A percentile compares a stretch with the other conserved stretches of the same genome.
These are phyloP conservation scores for Drosophila peninsularis DNA, from an alignment of 2,888 invertebrate species.

Conservation along the genomic window DNA sequence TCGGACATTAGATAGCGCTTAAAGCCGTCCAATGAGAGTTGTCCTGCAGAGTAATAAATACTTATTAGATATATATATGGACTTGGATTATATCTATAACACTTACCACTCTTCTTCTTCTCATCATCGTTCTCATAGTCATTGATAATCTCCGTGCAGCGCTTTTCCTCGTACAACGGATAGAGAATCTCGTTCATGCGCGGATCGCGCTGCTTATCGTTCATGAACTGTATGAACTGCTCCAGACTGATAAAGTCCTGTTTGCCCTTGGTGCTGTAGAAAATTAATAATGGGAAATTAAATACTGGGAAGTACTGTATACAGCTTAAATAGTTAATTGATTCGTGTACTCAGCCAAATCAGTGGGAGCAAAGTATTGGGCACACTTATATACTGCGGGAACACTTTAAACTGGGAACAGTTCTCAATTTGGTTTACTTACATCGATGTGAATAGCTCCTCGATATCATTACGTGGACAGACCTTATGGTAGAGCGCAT, in stretches of 20 bases:
- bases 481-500: slow-evolving; percentile 98
- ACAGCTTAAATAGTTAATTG: no score
- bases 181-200: slow-evolving; percentile 99
- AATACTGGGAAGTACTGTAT: neutral
- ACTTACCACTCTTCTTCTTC: slow-evolving; percentile 73
- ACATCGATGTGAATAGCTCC: slow-evolving; percentile 98
- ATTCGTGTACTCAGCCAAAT: neutral
- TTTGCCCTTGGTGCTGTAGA: slow-evolving; percentile 93
- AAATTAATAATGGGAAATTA: neutral
- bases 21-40: slow-evolving; percentile 96
- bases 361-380: no score
- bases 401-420: neutral
- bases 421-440: slow-evolving; percentile 85
- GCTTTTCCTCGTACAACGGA: slow-evolving; percentile 97
- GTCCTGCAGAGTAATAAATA: slow-evolving; percentile 85
- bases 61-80: no score
- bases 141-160: slow-evolving; percentile 95
- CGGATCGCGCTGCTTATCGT: slow-evolving; percentile 99
- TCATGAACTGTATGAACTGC: slow-evolving; percentile 96
- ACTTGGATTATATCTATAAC: neutral
- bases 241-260: slow-evolving; percentile 93
- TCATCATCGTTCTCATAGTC: slow-evolving; percentile 96
- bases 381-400: no score
- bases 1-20: slow-evolving; percentile 99
- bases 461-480: slow-evolving; percentile 99